Evolutionary conservation across 2,113 vertebrate species (phyloP).

Genomic region (Lanius ludovicianus): DNA sequence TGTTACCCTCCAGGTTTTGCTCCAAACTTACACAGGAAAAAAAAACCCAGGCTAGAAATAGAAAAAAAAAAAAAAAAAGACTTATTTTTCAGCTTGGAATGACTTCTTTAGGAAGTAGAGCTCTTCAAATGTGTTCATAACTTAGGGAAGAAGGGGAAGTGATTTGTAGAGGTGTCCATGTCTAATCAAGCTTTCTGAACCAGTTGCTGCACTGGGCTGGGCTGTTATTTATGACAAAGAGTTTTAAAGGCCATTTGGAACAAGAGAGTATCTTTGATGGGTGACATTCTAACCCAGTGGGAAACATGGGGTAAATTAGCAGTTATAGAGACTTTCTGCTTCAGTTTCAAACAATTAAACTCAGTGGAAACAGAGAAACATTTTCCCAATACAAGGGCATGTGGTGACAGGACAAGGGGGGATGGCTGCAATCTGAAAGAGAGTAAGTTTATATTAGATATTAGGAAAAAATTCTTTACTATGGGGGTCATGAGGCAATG

Average conservation of each 20-base stretch:
- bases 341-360: background rate
- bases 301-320: background rate
- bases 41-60: background rate
- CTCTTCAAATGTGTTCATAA: background rate
- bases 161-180: background rate
- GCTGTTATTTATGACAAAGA: background rate
- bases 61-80: background rate
- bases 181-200: conserved; percentile 18
- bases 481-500: accelerated
- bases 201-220: background rate
- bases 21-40: background rate
- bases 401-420: background rate
- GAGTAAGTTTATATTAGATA: background rate
- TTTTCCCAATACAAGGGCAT: background rate
- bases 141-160: background rate
- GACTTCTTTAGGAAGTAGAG: background rate
- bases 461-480: background rate
- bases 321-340: background rate
- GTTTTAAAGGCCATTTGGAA: conserved; percentile 10
- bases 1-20: background rate
- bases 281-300: background rate
- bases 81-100: background rate
- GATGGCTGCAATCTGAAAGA: background rate
- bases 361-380: background rate
- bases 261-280: background rate